phyloP scores from a whole-genome alignment of 2,797 vertebrate genomes.

The Gallirallus australis region DNA sequence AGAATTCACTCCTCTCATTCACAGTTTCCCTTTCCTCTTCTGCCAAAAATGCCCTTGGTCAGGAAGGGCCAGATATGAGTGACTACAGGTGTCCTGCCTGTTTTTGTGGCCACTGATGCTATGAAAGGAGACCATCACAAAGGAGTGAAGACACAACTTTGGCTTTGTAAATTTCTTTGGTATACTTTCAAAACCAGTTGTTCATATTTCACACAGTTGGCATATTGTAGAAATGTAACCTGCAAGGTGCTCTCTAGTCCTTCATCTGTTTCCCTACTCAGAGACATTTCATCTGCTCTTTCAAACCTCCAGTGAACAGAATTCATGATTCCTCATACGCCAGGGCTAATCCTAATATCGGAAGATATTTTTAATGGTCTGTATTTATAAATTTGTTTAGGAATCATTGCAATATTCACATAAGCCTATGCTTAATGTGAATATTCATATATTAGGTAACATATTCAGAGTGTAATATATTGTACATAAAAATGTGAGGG shows the following conservation, averaged over 20 bases:
- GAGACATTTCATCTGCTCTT: background rate
- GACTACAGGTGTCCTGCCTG: background rate
- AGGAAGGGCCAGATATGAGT: background rate
- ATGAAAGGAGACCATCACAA: background rate
- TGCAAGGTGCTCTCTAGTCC: background rate
- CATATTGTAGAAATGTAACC: background rate
- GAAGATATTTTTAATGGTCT: background rate
- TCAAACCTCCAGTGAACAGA: background rate
- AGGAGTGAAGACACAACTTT: background rate
- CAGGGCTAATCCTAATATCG: background rate
- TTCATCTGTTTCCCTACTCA: background rate
- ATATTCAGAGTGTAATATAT: background rate
- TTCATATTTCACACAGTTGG: background rate
- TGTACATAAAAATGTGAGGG: background rate
- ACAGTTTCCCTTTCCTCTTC: background rate
- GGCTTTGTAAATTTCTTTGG: background rate
- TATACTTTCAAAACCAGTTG: background rate
- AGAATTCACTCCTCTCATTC: background rate
- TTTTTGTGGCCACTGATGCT: background rate
- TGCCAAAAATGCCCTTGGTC: background rate
- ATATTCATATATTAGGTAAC: too few relatives aligned
- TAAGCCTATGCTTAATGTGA: background rate
- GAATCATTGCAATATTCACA: background rate
- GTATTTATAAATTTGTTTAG: background rate
- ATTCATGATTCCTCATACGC: background rate